Conservation (phyloP, 2,113 vertebrate genomes). For the Hippopotamus amphibius region DNA sequence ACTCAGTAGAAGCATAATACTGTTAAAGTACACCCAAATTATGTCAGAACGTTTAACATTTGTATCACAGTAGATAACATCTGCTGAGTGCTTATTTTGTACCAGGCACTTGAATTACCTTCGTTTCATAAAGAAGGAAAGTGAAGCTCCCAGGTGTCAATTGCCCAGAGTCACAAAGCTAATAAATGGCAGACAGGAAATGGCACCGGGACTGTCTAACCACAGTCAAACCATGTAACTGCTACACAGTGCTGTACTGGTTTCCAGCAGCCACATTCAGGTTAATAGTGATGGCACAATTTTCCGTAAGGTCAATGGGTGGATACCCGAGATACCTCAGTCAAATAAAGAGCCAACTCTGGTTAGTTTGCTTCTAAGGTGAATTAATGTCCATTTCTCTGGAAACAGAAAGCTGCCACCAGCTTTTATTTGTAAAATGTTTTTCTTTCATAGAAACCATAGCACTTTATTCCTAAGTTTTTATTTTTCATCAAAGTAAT, state of each 20-base stretch:
- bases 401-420: slow-evolving; percentile 3
- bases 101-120: slow-evolving; percentile 46
- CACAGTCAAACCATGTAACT: not conserved
- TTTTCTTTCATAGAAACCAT: slow-evolving; percentile 41
- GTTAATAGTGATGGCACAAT: slow-evolving; percentile 8
- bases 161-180: not conserved
- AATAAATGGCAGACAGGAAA: slow-evolving; percentile 13
- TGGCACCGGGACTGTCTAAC: slow-evolving; percentile 8
- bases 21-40: slow-evolving; percentile 5
- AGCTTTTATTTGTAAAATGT: not conserved
- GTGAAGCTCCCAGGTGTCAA: slow-evolving; percentile 17
- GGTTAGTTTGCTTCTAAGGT: not conserved
- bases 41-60: slow-evolving; percentile 51
- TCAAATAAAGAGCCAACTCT: slow-evolving; percentile 37
- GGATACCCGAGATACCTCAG: not conserved
- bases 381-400: slow-evolving; percentile 32
- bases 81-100: slow-evolving; percentile 39
- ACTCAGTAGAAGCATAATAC: slow-evolving; percentile 24
- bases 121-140: slow-evolving; percentile 58
- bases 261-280: not conserved
- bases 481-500: slow-evolving; percentile 47
- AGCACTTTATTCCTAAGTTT: slow-evolving; percentile 46
- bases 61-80: slow-evolving; percentile 19
- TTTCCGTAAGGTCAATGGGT: not conserved
- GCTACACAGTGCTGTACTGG: not conserved